These are phyloP conservation scores for Crypturellus undulatus DNA, from an alignment of 2,113 vertebrate species.

Conservation along the genomic window DNA sequence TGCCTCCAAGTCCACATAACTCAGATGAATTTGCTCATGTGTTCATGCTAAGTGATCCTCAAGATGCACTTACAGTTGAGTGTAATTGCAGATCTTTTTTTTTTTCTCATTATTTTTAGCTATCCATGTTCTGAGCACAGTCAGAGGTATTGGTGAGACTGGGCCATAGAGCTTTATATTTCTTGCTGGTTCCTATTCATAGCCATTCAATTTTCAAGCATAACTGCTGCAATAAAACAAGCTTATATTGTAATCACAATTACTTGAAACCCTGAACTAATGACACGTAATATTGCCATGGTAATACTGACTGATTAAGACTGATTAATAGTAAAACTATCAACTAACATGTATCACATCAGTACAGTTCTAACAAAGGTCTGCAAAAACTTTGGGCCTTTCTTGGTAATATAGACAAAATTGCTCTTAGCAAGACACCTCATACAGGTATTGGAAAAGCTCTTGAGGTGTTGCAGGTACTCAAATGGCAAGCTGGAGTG, in stretches of 20 bases:
- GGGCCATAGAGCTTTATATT: background rate
- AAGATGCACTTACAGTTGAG: background rate
- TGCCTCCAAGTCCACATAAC: background rate
- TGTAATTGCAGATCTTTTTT: background rate
- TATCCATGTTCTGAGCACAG: background rate
- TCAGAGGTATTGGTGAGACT: background rate
- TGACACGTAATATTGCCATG: background rate
- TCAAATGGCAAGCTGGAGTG: too few species aligned
- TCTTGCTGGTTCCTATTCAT: background rate
- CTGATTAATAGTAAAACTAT: background rate
- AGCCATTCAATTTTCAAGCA: background rate
- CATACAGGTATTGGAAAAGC: too few species aligned
- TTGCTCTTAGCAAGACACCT: too few species aligned
- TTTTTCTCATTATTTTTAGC: background rate
- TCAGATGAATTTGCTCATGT: background rate
- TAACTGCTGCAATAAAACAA: background rate
- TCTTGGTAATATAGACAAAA: too few species aligned
- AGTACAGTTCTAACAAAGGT: too few species aligned
- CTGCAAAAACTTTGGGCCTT: too few species aligned
- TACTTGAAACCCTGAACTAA: background rate
- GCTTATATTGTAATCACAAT: background rate
- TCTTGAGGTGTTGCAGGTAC: too few species aligned
- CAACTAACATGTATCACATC: too few species aligned
- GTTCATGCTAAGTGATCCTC: background rate
- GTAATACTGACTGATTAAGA: background rate